phyloP scores from a whole-genome alignment of 2,888 invertebrate genomes.

The Pseudococcus jackbeardsleyi region DNA sequence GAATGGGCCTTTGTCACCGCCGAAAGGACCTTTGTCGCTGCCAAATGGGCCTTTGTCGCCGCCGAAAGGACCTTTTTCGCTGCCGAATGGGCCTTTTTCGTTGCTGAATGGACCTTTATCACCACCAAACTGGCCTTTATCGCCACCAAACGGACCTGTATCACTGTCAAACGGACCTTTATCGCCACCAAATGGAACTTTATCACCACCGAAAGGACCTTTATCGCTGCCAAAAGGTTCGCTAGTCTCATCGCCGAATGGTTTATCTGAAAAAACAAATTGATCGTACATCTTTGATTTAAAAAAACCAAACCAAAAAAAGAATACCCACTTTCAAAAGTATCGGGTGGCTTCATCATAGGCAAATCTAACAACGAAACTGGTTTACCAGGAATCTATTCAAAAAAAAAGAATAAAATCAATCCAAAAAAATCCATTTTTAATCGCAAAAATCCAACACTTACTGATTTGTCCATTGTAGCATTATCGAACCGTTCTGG shows the following conservation, averaged over 20 bases:
- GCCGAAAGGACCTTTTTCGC: not conserved
- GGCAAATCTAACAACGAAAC: slow-evolving; percentile 57
- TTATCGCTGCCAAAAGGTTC: not conserved
- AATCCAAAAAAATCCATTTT: not conserved
- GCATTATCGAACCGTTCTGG: slow-evolving; percentile 25
- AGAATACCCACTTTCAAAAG: slow-evolving; percentile 11
- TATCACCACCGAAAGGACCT: not conserved
- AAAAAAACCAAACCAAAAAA: not conserved
- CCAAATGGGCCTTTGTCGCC: not conserved
- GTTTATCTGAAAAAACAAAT: slow-evolving; percentile 23
- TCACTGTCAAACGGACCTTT: too few relatives aligned
- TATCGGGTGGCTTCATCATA: slow-evolving; percentile 58
- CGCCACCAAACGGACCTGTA: not conserved
- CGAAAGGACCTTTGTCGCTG: not conserved
- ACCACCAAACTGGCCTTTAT: not conserved
- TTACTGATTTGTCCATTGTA: not conserved
- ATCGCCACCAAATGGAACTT: too few relatives aligned
- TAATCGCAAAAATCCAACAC: not conserved
- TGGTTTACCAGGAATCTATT: slow-evolving; percentile 7
- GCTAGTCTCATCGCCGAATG: not conserved
- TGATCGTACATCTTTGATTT: not conserved
- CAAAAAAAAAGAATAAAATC: not conserved
- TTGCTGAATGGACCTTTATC: slow-evolving; percentile 1
- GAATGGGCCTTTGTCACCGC: not conserved
- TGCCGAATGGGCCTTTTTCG: not conserved